A percentile compares a stretch with the other conserved stretches of the same genome.
Evolutionary conservation across 2,113 vertebrate species (phyloP).

Genomic region (Plotosus lineatus): DNA sequence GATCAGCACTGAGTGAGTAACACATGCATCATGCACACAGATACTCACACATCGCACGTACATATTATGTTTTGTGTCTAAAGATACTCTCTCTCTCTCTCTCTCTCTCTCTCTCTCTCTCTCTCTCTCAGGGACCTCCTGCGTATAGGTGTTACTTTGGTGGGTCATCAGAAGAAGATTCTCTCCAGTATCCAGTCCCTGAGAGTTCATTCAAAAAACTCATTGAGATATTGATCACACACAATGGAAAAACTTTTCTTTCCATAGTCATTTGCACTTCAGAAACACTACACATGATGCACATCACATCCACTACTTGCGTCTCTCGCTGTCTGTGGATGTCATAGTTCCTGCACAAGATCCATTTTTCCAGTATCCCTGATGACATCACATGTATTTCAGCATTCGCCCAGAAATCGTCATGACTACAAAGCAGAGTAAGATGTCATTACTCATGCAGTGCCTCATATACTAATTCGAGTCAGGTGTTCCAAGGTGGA

Average conservation of each 20-base stretch:
- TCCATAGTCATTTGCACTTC: slow-evolving; percentile 31
- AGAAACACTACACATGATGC: not conserved
- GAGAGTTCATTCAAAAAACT: slow-evolving; percentile 81
- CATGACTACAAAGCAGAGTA: not conserved
- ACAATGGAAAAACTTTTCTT: not conserved
- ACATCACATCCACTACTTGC: not conserved
- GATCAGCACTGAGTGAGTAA: slow-evolving; percentile 67
- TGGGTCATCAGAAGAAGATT: slow-evolving; percentile 97
- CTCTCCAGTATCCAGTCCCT: slow-evolving; percentile 92
- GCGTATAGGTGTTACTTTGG: slow-evolving; percentile 93
- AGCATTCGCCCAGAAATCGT: slow-evolving; percentile 1
- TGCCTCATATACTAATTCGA: slow-evolving; percentile 1
- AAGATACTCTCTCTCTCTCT: not conserved
- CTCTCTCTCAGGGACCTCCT: slow-evolving; percentile 83
- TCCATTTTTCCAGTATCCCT: not conserved
- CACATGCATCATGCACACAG: not conserved
- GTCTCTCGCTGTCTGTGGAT: not conserved
- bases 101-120: not conserved
- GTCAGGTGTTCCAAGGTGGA: not conserved
- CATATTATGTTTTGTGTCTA: not conserved
- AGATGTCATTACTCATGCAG: not conserved
- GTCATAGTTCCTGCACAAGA: not conserved
- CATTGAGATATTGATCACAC: slow-evolving; percentile 66
- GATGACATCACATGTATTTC: not conserved
- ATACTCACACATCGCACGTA: not conserved